phyloP scores from a whole-genome alignment of 2,797 vertebrate species.

The Poecilia wingei region DNA sequence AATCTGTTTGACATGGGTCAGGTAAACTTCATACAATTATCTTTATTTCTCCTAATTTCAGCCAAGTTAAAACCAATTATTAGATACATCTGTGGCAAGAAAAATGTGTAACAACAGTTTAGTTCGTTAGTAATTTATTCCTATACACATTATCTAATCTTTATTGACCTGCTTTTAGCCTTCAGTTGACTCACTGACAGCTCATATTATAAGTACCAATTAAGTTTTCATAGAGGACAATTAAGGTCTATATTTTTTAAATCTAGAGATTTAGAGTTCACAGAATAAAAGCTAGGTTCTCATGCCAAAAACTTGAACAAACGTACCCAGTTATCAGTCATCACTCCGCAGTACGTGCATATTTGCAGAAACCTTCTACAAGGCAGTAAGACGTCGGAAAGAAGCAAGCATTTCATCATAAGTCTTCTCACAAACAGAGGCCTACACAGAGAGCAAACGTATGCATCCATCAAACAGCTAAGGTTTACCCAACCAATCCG shows the following conservation, averaged over 20 bases:
- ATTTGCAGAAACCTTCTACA: neutral
- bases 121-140: neutral
- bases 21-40: too few species aligned
- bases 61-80: neutral
- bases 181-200: neutral
- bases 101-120: neutral
- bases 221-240: neutral
- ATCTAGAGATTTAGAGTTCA: neutral
- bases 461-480: constrained; percentile 55
- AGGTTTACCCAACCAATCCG: constrained; percentile 61
- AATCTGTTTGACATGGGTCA: too few species aligned
- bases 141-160: neutral
- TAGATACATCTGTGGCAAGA: neutral
- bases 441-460: constrained; percentile 49
- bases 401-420: neutral
- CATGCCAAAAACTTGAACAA: neutral
- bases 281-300: neutral
- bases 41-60: neutral
- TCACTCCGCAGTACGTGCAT: neutral
- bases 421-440: constrained; percentile 23
- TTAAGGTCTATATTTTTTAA: neutral
- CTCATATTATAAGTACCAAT: neutral
- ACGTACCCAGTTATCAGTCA: neutral
- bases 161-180: neutral
- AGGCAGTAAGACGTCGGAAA: constrained; percentile 3